Conservation (phyloP, 2,113 vertebrate genomes). For the Tupaia tana region DNA sequence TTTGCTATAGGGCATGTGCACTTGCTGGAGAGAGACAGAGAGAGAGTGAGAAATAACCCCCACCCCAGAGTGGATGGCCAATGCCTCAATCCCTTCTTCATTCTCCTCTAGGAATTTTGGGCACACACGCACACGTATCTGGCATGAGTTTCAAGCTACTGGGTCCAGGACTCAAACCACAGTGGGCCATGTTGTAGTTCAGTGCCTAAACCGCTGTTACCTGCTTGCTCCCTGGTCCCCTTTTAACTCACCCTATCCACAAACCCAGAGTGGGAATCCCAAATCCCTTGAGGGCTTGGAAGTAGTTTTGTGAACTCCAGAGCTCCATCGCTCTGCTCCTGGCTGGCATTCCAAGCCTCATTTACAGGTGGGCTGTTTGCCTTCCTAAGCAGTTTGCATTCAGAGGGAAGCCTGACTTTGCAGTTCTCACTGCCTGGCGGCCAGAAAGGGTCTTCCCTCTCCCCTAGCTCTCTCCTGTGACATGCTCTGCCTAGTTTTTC, state of each 20-base stretch:
- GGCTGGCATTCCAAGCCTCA: neutral
- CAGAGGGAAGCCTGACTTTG: slow-evolving; percentile 31
- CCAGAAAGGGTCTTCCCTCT: neutral
- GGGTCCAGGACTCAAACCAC: too few relatives aligned
- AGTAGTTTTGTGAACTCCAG: neutral
- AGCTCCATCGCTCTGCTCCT: neutral
- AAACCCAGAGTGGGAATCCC: neutral
- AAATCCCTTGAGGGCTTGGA: neutral
- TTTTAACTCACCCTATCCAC: neutral
- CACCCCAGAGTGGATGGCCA: too few relatives aligned
- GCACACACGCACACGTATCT: too few relatives aligned
- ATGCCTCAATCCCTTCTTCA: too few relatives aligned
- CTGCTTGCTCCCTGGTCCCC: neutral
- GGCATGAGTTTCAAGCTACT: too few relatives aligned
- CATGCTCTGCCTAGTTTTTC: neutral
- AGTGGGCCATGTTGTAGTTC: too few relatives aligned
- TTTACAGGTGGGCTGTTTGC: neutral
- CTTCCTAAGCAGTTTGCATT: slow-evolving; percentile 19
- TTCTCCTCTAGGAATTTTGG: too few relatives aligned
- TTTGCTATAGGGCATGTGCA: too few relatives aligned
- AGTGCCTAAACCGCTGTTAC: too few relatives aligned
- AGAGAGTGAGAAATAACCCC: too few relatives aligned
- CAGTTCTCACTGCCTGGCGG: neutral
- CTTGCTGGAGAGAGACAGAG: too few relatives aligned
- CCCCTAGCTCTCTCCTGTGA: neutral